Conservation (phyloP, 2,113 vertebrate species). For the Tetrax tetrax region DNA sequence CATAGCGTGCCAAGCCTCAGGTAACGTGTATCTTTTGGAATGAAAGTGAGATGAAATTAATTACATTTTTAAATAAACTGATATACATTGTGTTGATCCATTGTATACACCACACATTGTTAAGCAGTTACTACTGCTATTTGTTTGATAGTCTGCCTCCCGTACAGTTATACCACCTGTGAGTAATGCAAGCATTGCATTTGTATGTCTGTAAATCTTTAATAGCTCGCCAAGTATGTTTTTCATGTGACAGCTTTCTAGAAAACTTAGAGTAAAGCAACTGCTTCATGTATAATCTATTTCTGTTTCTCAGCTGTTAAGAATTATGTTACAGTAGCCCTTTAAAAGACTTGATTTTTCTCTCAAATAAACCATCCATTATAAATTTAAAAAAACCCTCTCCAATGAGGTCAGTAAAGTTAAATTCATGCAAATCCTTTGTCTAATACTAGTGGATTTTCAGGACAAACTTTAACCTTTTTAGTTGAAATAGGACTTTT, state of each 20-base stretch:
- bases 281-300: background rate
- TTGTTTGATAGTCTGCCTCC: conserved; percentile 3
- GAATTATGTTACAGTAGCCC: background rate
- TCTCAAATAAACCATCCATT: background rate
- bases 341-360: background rate
- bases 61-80: conserved; percentile 14
- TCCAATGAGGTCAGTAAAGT: background rate
- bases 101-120: background rate
- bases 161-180: background rate
- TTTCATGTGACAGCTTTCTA: background rate
- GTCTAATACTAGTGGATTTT: background rate
- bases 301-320: background rate
- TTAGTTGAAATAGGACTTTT: background rate
- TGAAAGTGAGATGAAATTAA: background rate
- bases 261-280: background rate
- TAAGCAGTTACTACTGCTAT: background rate
- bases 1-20: background rate
- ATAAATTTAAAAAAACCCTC: background rate
- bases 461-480: background rate
- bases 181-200: background rate
- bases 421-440: background rate
- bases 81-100: background rate
- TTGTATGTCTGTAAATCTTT: background rate
- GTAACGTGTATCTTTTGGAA: background rate
- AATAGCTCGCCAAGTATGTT: background rate